These are phyloP conservation scores for Scortum barcoo DNA, from an alignment of 2,113 vertebrate genomes.

Conservation along the genomic window DNA sequence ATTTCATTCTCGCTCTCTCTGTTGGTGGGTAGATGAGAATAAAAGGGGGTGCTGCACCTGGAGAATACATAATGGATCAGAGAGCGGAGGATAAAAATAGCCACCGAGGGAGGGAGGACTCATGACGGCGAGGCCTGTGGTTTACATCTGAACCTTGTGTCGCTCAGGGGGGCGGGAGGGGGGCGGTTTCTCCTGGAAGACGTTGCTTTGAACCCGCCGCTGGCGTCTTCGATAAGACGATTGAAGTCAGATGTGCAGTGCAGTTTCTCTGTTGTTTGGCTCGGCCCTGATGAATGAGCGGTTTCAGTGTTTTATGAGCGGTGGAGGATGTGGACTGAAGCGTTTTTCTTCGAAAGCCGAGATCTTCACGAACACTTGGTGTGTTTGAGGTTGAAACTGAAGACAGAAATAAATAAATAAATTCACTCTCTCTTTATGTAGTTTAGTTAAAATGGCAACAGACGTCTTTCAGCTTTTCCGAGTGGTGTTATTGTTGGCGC, in stretches of 20 bases:
- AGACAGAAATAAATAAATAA: not conserved
- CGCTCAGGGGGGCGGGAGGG: constrained; percentile 2
- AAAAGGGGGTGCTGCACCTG: constrained; percentile 31
- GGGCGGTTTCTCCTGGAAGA: constrained; percentile 40
- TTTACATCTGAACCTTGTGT: constrained; percentile 43
- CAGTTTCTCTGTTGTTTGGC: constrained; percentile 17
- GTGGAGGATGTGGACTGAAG: constrained; percentile 30
- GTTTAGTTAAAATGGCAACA: too few species aligned
- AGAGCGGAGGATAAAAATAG: constrained; percentile 65
- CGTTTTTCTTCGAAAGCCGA: constrained; percentile 60
- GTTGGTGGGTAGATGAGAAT: constrained; percentile 31
- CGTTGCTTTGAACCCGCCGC: constrained; percentile 31
- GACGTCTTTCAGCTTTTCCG: too few species aligned
- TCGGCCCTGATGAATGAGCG: constrained; percentile 10
- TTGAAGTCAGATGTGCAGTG: constrained; percentile 49
- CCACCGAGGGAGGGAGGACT: constrained; percentile 5
- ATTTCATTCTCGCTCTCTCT: constrained; percentile 43
- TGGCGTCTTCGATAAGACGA: constrained; percentile 33
- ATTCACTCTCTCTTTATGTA: too few species aligned
- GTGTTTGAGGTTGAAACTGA: not conserved
- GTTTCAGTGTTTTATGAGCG: constrained; percentile 28
- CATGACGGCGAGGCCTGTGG: constrained; percentile 45
- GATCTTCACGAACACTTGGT: not conserved
- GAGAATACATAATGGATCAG: constrained; percentile 58
- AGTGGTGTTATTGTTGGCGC: too few species aligned